Evolutionary conservation across 2,888 invertebrate species (phyloP).

Genomic region (Meta bourneti): DNA sequence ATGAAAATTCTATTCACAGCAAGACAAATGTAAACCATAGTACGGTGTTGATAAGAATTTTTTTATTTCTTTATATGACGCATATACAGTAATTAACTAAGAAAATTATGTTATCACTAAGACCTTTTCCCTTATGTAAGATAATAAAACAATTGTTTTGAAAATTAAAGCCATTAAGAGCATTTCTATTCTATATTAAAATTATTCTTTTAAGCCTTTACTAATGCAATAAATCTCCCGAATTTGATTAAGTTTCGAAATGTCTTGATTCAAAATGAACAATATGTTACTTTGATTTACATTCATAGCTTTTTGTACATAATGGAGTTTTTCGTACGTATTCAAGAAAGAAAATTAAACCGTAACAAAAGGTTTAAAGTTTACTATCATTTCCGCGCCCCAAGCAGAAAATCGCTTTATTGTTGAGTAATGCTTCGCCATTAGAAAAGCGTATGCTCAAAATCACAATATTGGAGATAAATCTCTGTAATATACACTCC

Average conservation of each 20-base stretch:
- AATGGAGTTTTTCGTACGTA: slow-evolving; percentile 6
- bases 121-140: not conserved
- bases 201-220: not conserved
- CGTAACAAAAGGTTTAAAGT: slow-evolving; percentile 25
- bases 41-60: too few species aligned
- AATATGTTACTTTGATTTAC: slow-evolving; percentile 22
- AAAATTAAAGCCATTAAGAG: not conserved
- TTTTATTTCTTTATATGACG: too few species aligned
- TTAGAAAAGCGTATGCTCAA: slow-evolving; percentile 25
- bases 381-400: not conserved
- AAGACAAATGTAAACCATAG: too few species aligned
- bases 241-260: slow-evolving; percentile 8
- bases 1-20: too few species aligned
- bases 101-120: too few species aligned
- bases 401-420: not conserved
- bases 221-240: not conserved
- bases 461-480: slow-evolving; percentile 37
- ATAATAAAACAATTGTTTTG: not conserved
- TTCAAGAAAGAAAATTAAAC: slow-evolving; percentile 18
- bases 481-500: slow-evolving; percentile 36
- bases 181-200: not conserved
- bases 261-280: slow-evolving; percentile 18
- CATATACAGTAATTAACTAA: too few species aligned
- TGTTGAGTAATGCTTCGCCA: slow-evolving; percentile 30
- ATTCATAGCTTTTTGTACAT: slow-evolving; percentile 20